These are phyloP conservation scores for Athetis lepigone DNA, from an alignment of 2,888 invertebrate species.

Conservation along the genomic window DNA sequence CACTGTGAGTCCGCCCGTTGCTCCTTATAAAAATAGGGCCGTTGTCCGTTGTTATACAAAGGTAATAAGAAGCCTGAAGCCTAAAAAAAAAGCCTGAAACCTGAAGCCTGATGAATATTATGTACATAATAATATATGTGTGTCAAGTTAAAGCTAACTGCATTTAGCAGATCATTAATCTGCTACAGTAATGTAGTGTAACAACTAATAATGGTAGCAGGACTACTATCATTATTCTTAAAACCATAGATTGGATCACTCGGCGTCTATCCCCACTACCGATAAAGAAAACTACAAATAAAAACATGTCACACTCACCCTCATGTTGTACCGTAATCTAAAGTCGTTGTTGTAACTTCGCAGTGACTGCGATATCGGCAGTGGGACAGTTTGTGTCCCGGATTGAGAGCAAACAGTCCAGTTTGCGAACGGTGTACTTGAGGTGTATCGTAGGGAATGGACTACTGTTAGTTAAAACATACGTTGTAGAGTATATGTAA, in stretches of 20 bases:
- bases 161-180: too few species aligned
- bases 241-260: neutral
- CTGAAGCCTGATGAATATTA: too few species aligned
- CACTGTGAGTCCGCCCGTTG: too few species aligned
- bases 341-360: slow-evolving; percentile 36
- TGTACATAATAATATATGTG: too few species aligned
- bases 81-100: too few species aligned
- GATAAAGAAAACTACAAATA: neutral
- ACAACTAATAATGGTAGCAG: too few species aligned
- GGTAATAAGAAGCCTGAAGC: too few species aligned
- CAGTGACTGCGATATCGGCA: slow-evolving; percentile 51
- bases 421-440: slow-evolving; percentile 40
- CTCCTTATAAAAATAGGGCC: too few species aligned
- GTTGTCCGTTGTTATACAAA: too few species aligned
- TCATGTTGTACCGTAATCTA: slow-evolving; percentile 41
- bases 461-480: slow-evolving; percentile 11
- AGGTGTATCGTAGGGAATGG: slow-evolving; percentile 22
- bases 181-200: too few species aligned
- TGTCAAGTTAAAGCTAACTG: too few species aligned
- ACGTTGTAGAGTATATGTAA: neutral
- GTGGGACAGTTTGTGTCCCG: slow-evolving; percentile 49
- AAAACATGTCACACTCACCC: slow-evolving; percentile 11
- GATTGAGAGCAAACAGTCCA: slow-evolving; percentile 62
- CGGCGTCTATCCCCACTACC: neutral
- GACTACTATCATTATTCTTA: neutral